A percentile compares a stretch with the other conserved stretches of the same genome.
These are phyloP conservation scores for Coptodon rendalli DNA, from an alignment of 2,113 vertebrate species.

Conservation along the genomic window DNA sequence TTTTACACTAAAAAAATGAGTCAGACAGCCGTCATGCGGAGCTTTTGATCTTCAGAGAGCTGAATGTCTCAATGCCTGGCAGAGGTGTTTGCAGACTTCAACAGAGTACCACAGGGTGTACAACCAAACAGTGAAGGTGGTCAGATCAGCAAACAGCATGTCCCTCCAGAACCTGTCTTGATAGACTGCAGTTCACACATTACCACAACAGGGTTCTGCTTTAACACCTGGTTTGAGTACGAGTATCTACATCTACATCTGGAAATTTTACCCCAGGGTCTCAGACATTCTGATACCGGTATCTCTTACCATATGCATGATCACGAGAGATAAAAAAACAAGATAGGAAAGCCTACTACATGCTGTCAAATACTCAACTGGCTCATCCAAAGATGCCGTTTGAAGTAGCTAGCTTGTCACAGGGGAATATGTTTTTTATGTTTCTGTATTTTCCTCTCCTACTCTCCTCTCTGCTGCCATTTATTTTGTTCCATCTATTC, in stretches of 20 bases:
- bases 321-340: background rate
- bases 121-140: background rate
- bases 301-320: background rate
- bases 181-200: background rate
- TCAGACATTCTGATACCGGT: background rate
- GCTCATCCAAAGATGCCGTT: conserved; percentile 11
- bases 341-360: background rate
- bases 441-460: background rate
- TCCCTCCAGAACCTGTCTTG: background rate
- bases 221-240: background rate
- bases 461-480: conserved; percentile 1
- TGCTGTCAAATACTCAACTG: conserved; percentile 36
- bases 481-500: conserved; percentile 24
- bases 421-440: background rate
- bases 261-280: background rate
- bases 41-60: conserved; percentile 37
- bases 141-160: conserved; percentile 16
- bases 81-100: conserved; percentile 4
- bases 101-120: background rate
- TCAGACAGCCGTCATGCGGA: conserved; percentile 15
- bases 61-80: background rate
- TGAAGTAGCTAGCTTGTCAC: conserved; percentile 17
- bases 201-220: background rate
- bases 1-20: conserved; percentile 6
- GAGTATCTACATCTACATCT: background rate